A percentile compares a stretch with the other conserved stretches of the same genome.
phyloP scores from a whole-genome alignment of 2,797 vertebrate genomes.

The Bovichtus diacanthus region DNA sequence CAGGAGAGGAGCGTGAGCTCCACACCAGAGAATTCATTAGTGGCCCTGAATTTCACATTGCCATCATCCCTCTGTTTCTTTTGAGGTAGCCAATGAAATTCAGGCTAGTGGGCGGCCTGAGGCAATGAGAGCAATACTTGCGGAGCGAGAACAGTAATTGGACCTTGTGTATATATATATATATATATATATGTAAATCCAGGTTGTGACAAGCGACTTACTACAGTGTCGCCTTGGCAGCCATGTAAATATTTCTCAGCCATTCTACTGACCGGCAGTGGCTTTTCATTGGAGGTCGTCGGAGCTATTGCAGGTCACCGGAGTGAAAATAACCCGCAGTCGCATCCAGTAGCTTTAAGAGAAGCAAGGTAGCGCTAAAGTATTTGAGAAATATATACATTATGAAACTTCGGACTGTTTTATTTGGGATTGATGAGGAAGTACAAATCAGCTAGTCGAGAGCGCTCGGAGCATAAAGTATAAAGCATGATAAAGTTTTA shows the following conservation, averaged over 20 bases:
- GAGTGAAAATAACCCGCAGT: slow-evolving; percentile 10
- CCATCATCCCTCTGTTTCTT: slow-evolving; percentile 84
- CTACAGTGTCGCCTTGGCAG: slow-evolving; percentile 30
- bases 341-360: neutral
- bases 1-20: slow-evolving; percentile 83
- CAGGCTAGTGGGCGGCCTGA: slow-evolving; percentile 52
- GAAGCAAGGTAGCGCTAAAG: neutral
- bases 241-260: slow-evolving; percentile 19
- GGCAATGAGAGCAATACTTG: slow-evolving; percentile 51
- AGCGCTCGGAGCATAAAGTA: slow-evolving; percentile 8
- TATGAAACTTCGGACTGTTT: slow-evolving; percentile 37
- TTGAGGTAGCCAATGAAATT: slow-evolving; percentile 66
- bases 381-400: slow-evolving; percentile 26
- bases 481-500: slow-evolving; percentile 39
- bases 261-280: slow-evolving; percentile 19
- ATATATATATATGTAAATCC: slow-evolving; percentile 57
- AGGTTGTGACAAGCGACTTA: slow-evolving; percentile 51
- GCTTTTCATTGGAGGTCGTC: slow-evolving; percentile 26
- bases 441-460: slow-evolving; percentile 22
- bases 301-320: slow-evolving; percentile 14
- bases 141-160: slow-evolving; percentile 64
- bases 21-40: slow-evolving; percentile 88
- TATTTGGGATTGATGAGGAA: slow-evolving; percentile 40
- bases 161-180: slow-evolving; percentile 36
- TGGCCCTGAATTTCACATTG: slow-evolving; percentile 81